Conservation (phyloP, 1,140 invertebrate genomes). For the Trichoplusia ni region DNA sequence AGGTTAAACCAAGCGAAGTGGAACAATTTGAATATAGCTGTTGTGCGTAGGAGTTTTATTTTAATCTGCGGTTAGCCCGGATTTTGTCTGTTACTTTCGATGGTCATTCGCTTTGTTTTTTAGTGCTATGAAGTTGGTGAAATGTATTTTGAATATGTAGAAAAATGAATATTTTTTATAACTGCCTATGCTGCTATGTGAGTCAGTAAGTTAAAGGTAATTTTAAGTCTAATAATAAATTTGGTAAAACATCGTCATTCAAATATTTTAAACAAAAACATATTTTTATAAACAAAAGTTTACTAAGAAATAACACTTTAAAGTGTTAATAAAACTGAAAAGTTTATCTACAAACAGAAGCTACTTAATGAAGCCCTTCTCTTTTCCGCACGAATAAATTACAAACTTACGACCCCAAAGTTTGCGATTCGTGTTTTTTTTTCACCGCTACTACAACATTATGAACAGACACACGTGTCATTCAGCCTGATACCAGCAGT, state of each 20-base stretch:
- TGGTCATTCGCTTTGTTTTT: too few species aligned
- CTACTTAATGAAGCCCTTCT: not conserved
- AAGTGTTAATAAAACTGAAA: too few species aligned
- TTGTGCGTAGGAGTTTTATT: constrained; percentile 34
- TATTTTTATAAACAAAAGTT: too few species aligned
- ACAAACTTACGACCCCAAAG: not conserved
- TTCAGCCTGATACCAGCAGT: constrained; percentile 13
- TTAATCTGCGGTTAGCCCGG: constrained; percentile 27
- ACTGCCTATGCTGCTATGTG: too few species aligned
- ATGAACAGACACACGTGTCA: constrained; percentile 43
- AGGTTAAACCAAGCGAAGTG: constrained; percentile 52
- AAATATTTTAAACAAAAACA: too few species aligned
- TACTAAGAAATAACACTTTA: too few species aligned
- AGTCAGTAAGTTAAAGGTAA: too few species aligned
- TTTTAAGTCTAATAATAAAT: too few species aligned
- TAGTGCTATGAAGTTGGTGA: too few species aligned
- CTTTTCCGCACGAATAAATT: constrained; percentile 18
- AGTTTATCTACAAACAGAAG: not conserved
- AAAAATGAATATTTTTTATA: too few species aligned
- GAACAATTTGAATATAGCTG: constrained; percentile 45
- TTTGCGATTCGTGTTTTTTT: constrained; percentile 38
- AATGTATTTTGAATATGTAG: too few species aligned
- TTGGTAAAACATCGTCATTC: too few species aligned
- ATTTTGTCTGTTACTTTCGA: constrained; percentile 3
- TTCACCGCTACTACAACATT: constrained; percentile 41